These are phyloP conservation scores for Actinostola sp. DNA, from an alignment of 92 coral and sea anemone genomes.

Conservation along the genomic window DNA sequence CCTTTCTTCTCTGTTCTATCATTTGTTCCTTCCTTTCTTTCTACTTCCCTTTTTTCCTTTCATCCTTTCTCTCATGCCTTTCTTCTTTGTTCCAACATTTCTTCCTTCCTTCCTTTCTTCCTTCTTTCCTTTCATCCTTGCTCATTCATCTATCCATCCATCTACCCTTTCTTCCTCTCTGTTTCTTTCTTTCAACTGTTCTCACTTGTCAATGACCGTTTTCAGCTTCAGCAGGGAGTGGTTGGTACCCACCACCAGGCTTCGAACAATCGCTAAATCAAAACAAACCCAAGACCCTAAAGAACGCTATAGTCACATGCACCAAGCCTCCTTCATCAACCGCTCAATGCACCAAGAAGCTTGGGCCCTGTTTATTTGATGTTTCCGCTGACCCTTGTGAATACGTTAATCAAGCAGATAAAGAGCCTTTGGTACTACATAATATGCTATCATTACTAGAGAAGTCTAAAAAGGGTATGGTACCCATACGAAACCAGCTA, in stretches of 20 bases:
- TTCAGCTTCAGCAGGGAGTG: slow-evolving; percentile 63
- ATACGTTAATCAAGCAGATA: slow-evolving; percentile 61
- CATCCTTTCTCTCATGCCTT: no score
- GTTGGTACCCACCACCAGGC: slow-evolving; percentile 88
- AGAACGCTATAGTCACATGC: slow-evolving; percentile 75
- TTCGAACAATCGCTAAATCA: slow-evolving; percentile 30
- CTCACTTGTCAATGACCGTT: no score
- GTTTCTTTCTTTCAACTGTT: no score
- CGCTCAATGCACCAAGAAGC: slow-evolving; percentile 44
- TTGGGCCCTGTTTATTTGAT: slow-evolving; percentile 80
- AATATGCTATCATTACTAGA: slow-evolving; percentile 65
- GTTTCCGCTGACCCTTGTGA: slow-evolving; percentile 76
- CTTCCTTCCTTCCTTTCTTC: no score
- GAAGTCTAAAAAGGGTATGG: slow-evolving; percentile 67
- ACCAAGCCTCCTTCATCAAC: slow-evolving; percentile 60
- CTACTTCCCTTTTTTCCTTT: no score
- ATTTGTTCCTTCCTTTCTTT: no score
- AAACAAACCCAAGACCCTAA: slow-evolving; percentile 45
- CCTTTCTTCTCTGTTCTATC: no score
- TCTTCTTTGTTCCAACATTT: no score
- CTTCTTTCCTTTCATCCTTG: no score
- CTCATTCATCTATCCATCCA: no score
- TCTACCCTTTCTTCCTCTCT: no score
- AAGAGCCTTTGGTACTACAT: slow-evolving; percentile 43
- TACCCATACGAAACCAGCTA: slow-evolving; percentile 59